Conservation (phyloP, 2,113 vertebrate species). For the Otis tarda region DNA sequence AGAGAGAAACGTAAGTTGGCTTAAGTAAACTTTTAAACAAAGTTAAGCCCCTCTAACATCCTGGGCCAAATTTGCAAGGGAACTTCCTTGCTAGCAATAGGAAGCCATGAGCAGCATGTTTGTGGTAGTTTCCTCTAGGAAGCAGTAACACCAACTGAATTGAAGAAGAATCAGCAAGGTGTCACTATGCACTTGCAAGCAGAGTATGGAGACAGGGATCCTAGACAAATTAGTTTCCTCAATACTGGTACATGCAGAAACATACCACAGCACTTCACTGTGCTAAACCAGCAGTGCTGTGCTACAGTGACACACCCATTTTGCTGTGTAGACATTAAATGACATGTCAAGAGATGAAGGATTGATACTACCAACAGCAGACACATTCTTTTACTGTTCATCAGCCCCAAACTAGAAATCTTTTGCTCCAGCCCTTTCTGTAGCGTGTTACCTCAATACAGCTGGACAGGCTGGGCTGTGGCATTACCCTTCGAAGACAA, state of each 20-base stretch:
- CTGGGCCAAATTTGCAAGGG: background rate
- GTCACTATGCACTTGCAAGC: background rate
- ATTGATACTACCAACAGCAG: background rate
- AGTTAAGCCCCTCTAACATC: background rate
- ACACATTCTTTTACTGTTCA: background rate
- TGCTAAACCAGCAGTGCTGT: background rate
- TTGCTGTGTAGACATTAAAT: background rate
- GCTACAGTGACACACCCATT: background rate
- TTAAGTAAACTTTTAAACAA: background rate
- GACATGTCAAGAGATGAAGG: background rate
- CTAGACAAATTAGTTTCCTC: background rate
- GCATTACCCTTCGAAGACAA: background rate
- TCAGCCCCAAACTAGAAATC: slow-evolving; percentile 2
- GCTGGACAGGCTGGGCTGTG: background rate
- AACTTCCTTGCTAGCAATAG: background rate
- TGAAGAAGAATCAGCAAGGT: slow-evolving; percentile 22
- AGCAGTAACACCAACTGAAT: background rate
- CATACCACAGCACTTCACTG: background rate
- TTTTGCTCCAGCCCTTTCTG: background rate
- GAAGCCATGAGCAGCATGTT: background rate
- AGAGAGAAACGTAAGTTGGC: background rate
- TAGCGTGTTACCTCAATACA: background rate
- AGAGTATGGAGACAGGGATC: background rate
- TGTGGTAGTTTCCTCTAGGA: background rate
- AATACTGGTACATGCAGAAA: background rate